phyloP scores from a whole-genome alignment of 2,888 invertebrate genomes.

The Mellilla xanthometata region DNA sequence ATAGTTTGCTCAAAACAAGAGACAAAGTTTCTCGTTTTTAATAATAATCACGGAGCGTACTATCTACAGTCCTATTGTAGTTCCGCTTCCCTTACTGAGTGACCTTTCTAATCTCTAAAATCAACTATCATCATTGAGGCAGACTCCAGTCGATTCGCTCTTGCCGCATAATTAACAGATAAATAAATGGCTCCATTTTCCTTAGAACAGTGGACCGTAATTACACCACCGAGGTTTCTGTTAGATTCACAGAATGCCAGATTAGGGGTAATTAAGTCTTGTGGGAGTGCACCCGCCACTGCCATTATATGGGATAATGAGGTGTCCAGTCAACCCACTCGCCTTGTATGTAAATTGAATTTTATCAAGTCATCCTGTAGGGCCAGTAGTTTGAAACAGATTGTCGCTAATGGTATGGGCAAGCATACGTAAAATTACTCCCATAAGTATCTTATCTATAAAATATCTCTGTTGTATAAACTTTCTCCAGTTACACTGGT shows the following conservation, averaged over 20 bases:
- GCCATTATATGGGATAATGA: constrained; percentile 77
- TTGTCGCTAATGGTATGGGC: constrained; percentile 16
- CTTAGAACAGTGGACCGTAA: constrained; percentile 68
- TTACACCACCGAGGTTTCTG: constrained; percentile 65
- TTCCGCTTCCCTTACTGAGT: not conserved
- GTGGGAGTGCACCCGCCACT: constrained; percentile 64
- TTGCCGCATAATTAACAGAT: constrained; percentile 56
- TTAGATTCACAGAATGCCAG: constrained; percentile 71
- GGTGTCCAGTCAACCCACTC: constrained; percentile 71
- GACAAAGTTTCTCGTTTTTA: too few species aligned
- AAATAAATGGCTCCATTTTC: constrained; percentile 70
- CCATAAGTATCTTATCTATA: not conserved
- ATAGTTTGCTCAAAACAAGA: too few species aligned
- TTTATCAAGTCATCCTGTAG: constrained; percentile 54
- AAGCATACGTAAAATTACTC: not conserved
- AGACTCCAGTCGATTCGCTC: constrained; percentile 13
- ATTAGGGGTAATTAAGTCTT: constrained; percentile 77
- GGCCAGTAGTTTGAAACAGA: constrained; percentile 49
- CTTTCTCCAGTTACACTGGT: too few species aligned
- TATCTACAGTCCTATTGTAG: not conserved
- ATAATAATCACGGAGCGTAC: too few species aligned
- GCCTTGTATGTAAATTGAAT: constrained; percentile 77
- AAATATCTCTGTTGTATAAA: not conserved
- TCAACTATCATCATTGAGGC: constrained; percentile 3
- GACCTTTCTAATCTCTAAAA: constrained; percentile 2